phyloP scores from a whole-genome alignment of 2,888 invertebrate genomes.

The Julus scanicus region DNA sequence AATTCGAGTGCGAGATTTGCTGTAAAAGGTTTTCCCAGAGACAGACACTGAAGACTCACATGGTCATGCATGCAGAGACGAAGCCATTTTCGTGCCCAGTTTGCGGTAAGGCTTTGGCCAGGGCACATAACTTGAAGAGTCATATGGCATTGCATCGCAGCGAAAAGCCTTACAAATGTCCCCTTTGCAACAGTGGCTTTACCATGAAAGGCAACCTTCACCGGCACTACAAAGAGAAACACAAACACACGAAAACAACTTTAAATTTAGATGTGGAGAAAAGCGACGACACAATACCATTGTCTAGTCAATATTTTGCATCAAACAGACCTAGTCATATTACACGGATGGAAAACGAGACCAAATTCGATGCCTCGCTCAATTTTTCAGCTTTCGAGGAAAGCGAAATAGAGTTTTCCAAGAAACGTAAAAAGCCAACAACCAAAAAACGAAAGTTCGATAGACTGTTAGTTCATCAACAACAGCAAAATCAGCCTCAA shows the following conservation, averaged over 20 bases:
- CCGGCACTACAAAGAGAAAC: constrained; percentile 61
- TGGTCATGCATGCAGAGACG: constrained; percentile 66
- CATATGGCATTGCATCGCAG: constrained; percentile 67
- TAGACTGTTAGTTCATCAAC: background rate
- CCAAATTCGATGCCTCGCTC: constrained; percentile 7
- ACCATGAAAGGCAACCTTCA: constrained; percentile 65
- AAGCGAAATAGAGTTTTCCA: constrained; percentile 1
- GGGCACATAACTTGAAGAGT: constrained; percentile 66
- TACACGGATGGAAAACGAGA: background rate
- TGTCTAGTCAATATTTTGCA: constrained; percentile 53
- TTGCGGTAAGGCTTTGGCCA: constrained; percentile 67
- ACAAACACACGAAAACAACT: constrained; percentile 59
- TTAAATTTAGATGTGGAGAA: constrained; percentile 53
- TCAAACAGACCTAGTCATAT: background rate
- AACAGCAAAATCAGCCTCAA: constrained; percentile 52
- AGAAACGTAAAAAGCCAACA: constrained; percentile 52
- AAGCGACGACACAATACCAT: background rate
- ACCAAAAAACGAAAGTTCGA: constrained; percentile 53
- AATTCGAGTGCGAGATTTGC: constrained; percentile 65
- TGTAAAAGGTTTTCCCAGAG: constrained; percentile 66
- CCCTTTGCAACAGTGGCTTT: constrained; percentile 66
- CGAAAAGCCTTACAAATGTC: constrained; percentile 65
- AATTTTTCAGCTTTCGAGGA: constrained; percentile 30
- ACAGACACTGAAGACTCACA: constrained; percentile 67
- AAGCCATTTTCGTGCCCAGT: constrained; percentile 66